Evolutionary conservation across 2,797 vertebrate genomes (phyloP), one percentile per base, ranked within the genome.

Genomic region (Liparis tanakae): DNA sequence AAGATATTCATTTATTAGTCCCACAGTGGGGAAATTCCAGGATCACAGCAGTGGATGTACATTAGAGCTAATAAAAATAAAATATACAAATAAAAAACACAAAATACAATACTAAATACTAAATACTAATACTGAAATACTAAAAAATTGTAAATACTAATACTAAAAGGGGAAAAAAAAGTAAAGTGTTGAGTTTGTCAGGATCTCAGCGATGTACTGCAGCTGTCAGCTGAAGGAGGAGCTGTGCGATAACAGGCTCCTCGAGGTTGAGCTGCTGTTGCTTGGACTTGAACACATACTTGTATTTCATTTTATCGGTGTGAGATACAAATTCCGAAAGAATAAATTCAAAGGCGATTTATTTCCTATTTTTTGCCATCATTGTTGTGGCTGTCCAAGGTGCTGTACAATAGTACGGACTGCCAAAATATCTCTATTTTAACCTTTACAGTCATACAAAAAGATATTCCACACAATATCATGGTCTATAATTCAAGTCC

Each of bases 361-460:
- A 15, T 41, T 25, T 33, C 3, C n/a, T 25, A 2, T 4, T 39
- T 39, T 30, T 46, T 57, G 8, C 3, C 22, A 46, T 30, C 62
- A 0, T 0, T 4, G 4, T 9, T 51, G 54, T 65, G 9, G 39
- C 83, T 82, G 75, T 84, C 71, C 73, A 10, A 72, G 68, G 77
- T 78, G 68, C 83, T 81, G 79, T 0, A 0, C 10, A 12, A n/a
- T 20, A 22, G 8, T 10, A 13, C 3, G 3, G 0, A 30, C 41
- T 37, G 56, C 25, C 43, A 5, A 20, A 36, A 30, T 6, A 44
- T 3, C 12, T 62, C 17, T 17, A 8, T 44, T 46, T n/a, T 22
- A 30, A 18, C 0, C 0, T 25, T 65, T 57, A 13, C 25, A 36
- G 59, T 53, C 7, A 66, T 10, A 60, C 56, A 13, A 67, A 64